Evolutionary conservation across 2,113 vertebrate species (phyloP), one percentile per base, ranked within the genome.

Genomic region (Chiloscyllium plagiosum): DNA sequence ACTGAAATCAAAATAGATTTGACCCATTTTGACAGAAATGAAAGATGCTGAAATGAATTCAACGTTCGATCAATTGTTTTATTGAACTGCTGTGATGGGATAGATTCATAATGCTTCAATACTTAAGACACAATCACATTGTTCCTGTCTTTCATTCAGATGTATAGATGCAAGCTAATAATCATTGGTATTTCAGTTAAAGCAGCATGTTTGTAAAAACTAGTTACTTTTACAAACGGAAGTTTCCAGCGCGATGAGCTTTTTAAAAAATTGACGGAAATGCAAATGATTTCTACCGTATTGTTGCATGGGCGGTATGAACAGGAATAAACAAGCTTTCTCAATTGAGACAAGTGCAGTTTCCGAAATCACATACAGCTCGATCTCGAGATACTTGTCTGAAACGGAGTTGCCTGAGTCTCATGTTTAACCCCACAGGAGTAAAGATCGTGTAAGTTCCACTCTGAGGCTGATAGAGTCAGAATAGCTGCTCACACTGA

Each of bases 401-500:
- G 3, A 33, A 92, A 5, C 15, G 87, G 87, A 15, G 4, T 92
- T 65, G 3, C 19, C 47, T 1, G 85, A 2, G 85, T 33, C 50
- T 96, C 83, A 8, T 96, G 95, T 26, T 72, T 72, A 61, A 65
- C 87, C 56, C n/a, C 13, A 65, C 87, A 92, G 29, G 87, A 92
- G 56, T 92, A 92, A 92, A 33, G 56, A 56, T 65, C 87, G 56
- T 92, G 87, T 33, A 20, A 65, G 15, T n/a, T 92, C 56, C 87
- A 92, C 0, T n/a, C 87, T 92, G 87, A 61, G 52, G 52, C 56
- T 92, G 87, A 0, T 66, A 96, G 15, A 0, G 66, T 96, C 85
- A 96, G 95, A 52, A 52, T 96, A 89, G 24, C 95, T 96, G 85
- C 95, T 96, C 85, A 72, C 66, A 4, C 26, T n/a, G 66, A 85